These are phyloP conservation scores for Eustalomyia histrio DNA, from an alignment of 2,888 invertebrate genomes.

Conservation along the genomic window DNA sequence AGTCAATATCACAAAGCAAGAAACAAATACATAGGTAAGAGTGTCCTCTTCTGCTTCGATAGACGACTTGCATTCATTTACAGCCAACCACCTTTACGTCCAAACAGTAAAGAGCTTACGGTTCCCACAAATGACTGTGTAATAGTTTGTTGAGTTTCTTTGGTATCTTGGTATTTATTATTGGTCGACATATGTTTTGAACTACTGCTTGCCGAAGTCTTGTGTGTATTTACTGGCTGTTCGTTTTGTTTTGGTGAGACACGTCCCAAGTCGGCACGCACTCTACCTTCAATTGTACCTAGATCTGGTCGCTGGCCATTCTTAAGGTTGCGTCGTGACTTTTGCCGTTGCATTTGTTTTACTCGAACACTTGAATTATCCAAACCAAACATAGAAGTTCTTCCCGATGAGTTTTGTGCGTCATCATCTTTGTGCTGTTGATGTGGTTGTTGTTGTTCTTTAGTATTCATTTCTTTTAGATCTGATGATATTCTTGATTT, in stretches of 20 bases:
- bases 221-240: neutral
- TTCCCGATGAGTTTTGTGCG: constrained; percentile 40
- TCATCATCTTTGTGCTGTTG: constrained; percentile 51
- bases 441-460: constrained; percentile 3
- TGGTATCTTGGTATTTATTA: constrained; percentile 58
- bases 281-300: constrained; percentile 80
- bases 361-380: constrained; percentile 75
- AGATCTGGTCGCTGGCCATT: constrained; percentile 82
- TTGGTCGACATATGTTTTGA: constrained; percentile 39
- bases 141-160: constrained; percentile 70
- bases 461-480: neutral
- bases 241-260: constrained; percentile 66
- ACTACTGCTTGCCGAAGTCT: constrained; percentile 44
- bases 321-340: constrained; percentile 80
- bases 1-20: neutral
- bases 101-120: constrained; percentile 89
- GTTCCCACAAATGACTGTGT: constrained; percentile 85
- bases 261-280: constrained; percentile 74
- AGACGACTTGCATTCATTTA: constrained; percentile 75
- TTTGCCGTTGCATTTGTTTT: constrained; percentile 81
- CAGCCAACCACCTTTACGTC: constrained; percentile 91
- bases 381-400: constrained; percentile 35
- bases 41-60: neutral
- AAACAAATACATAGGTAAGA: neutral
- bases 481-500: constrained; percentile 1